These are phyloP conservation scores for Pogonocichla stellata DNA, from an alignment of 2,113 vertebrate species.

Conservation along the genomic window DNA sequence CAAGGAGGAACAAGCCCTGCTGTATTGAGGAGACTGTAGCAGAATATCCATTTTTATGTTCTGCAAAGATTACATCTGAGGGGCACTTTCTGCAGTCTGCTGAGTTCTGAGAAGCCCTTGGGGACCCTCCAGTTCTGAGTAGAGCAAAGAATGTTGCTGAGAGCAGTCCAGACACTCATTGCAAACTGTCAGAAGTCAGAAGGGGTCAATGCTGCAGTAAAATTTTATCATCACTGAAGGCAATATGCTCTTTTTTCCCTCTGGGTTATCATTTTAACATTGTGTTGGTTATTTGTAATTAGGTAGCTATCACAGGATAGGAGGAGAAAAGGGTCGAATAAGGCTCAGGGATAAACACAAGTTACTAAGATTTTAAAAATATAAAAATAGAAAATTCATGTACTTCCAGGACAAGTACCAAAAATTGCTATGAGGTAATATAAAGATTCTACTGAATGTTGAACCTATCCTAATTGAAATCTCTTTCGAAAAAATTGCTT, in stretches of 20 bases:
- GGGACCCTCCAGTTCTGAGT: background rate
- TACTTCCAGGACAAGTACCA: background rate
- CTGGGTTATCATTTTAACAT: background rate
- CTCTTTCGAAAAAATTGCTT: background rate
- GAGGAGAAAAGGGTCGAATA: background rate
- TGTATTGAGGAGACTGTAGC: background rate
- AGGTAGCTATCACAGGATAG: background rate
- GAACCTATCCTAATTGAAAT: background rate
- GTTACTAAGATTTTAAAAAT: background rate
- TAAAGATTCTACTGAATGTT: background rate
- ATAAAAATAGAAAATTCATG: background rate
- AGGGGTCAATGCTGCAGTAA: background rate
- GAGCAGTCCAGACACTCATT: background rate
- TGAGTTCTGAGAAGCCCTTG: background rate
- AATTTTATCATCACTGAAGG: background rate
- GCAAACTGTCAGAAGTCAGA: background rate
- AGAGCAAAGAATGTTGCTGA: background rate
- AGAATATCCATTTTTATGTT: background rate
- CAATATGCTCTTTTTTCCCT: background rate
- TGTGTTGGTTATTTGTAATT: background rate
- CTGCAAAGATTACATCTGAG: background rate
- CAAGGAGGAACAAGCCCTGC: background rate
- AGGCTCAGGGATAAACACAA: background rate
- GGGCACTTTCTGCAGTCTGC: background rate
- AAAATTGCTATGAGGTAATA: background rate